phyloP scores from a whole-genome alignment of 2,888 invertebrate genomes.

The Pachydiplax longipennis region DNA sequence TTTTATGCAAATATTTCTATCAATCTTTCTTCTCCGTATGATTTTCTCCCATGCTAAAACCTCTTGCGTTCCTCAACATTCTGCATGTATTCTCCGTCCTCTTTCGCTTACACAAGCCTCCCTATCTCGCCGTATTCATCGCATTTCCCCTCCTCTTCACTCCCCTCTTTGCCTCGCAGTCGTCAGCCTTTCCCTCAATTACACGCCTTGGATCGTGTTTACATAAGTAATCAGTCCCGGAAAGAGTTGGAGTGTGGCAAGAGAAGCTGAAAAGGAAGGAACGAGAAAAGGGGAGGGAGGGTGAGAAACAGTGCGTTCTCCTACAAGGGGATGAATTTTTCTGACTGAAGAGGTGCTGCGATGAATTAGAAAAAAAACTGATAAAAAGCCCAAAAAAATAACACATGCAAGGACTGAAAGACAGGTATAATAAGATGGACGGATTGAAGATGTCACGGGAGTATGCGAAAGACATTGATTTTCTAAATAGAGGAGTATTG shows the following conservation, averaged over 20 bases:
- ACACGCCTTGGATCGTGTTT: not conserved
- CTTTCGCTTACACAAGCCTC: not conserved
- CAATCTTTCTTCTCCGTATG: not conserved
- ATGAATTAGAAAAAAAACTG: not conserved
- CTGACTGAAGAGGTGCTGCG: not conserved
- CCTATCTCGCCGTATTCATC: not conserved
- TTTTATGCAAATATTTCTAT: not conserved
- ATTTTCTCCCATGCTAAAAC: not conserved
- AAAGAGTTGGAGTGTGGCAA: not conserved
- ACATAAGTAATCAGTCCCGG: not conserved
- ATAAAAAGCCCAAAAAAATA: not conserved
- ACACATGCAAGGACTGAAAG: not conserved
- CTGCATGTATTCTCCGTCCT: not conserved
- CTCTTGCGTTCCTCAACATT: not conserved
- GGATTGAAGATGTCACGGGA: not conserved
- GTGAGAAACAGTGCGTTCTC: not conserved
- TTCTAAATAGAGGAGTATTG: not conserved
- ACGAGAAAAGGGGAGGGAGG: not conserved
- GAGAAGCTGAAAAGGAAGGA: not conserved
- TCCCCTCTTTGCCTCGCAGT: not conserved
- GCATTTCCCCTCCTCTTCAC: not conserved
- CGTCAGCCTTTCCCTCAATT: not conserved
- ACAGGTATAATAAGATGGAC: not conserved
- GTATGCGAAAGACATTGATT: too few species aligned
- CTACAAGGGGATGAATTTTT: not conserved